Base-by-base conservation (phyloP, 1,140 invertebrate species). In the Zaprionus ornatus region DNA sequence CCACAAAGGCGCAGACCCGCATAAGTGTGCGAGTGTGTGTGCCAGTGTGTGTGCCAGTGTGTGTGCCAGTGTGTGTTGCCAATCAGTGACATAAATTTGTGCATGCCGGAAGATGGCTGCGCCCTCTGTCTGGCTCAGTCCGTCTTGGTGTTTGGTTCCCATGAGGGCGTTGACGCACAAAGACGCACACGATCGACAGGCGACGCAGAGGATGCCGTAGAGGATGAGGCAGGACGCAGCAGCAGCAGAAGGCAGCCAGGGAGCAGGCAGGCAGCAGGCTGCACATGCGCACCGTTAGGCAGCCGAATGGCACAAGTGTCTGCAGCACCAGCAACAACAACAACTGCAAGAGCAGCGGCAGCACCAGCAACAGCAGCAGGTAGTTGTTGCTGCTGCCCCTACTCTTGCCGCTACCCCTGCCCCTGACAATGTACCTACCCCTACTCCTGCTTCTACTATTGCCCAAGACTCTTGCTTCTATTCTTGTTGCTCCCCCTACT, bases 111-210 rank as follows among this genome's bases (percentile, higher is more conserved):
- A 78, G 74, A 87, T 71, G 77, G 68, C 80, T 48, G 12, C 45
- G 45, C 15, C 15, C 13, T 40, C 15, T n/a, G 13, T 6, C 37
- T 40, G 5, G 0, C 13, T 1, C 5, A 5, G n/a, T 9, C n/a
- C 1, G 17, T 12, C 27, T 61, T 42, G 67, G 67, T 75, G 67
- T 74, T 83, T 57, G 85, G 85, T 88, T 88, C 85, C 85, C 85
- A 88, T 88, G 85, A 88, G 85, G 85, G 85, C 85, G 85, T 88
- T 88, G 85, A 88, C 85, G 85, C 85, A 90, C 66, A 79, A 67
- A 72, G 61, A 78, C 71, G 65, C 77, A 52, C 65, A 60, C 78
- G 80, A 65, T 75, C 72, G 68, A 76, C 64, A 57, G 66, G 56
- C 80, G 69, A 71, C 76, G 66, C 62, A 63, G 55, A 64, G 50